These are phyloP conservation scores for Tarsius wallacei DNA, from an alignment of 2,797 vertebrate genomes.

Conservation along the genomic window DNA sequence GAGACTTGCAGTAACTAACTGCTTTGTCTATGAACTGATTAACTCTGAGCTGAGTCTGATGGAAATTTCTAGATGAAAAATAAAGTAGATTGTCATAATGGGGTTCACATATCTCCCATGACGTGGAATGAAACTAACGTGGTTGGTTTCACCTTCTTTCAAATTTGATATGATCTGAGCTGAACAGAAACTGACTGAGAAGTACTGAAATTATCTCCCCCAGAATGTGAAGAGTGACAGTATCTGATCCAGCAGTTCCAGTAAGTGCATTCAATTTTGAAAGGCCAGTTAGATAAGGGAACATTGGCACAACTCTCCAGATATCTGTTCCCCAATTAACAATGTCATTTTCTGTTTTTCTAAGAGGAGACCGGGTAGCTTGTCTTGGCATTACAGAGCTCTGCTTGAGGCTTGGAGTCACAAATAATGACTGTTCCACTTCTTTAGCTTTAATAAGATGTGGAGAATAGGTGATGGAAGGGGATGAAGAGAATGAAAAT, in stretches of 20 bases:
- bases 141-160: constrained; percentile 76
- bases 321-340: constrained; percentile 78
- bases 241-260: constrained; percentile 76
- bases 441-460: constrained; percentile 5
- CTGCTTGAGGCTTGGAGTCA: constrained; percentile 61
- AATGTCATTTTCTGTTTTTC: constrained; percentile 82
- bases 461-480: background rate
- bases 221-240: constrained; percentile 73
- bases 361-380: constrained; percentile 63
- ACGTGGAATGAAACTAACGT: constrained; percentile 73
- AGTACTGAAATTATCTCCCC: constrained; percentile 79
- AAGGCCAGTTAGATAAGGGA: constrained; percentile 84
- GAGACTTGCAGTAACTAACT: constrained; percentile 76
- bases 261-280: constrained; percentile 76
- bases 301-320: constrained; percentile 76
- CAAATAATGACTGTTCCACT: background rate
- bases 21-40: constrained; percentile 82
- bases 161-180: constrained; percentile 69
- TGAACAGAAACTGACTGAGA: constrained; percentile 78
- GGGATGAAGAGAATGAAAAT: background rate
- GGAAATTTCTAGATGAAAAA: constrained; percentile 83
- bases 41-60: constrained; percentile 71
- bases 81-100: constrained; percentile 78
- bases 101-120: constrained; percentile 64
- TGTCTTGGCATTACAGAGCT: constrained; percentile 45